These are phyloP conservation scores for Acropora tenuis DNA, from an alignment of 64 coral and sea anemone species.

Conservation along the genomic window DNA sequence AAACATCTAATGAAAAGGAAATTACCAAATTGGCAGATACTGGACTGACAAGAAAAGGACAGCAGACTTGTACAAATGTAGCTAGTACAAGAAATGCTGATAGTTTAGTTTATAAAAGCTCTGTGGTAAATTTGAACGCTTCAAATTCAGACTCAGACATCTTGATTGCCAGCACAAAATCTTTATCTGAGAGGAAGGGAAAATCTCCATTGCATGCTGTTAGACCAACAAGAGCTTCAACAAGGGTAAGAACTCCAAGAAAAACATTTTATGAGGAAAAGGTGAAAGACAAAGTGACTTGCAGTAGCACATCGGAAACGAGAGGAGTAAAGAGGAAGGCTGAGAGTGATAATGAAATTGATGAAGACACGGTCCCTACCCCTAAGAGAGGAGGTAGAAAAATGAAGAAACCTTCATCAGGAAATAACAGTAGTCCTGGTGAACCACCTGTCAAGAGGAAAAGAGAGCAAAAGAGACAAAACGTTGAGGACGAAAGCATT, in stretches of 20 bases:
- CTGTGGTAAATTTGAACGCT: neutral
- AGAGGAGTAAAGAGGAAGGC: neutral
- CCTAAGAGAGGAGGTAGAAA: conserved; percentile 1
- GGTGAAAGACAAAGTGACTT: neutral
- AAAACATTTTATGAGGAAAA: neutral
- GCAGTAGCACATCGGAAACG: neutral
- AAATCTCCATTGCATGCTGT: neutral
- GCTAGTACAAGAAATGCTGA: neutral
- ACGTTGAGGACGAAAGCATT: neutral
- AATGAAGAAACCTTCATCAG: neutral
- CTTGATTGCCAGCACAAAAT: neutral
- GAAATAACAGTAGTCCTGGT: neutral
- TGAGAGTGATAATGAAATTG: neutral
- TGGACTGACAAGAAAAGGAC: conserved; percentile 18
- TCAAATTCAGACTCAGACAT: neutral
- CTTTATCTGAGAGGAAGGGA: neutral
- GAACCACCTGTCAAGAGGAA: neutral
- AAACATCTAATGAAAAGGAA: neutral
- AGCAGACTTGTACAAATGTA: neutral
- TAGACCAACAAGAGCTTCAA: conserved; percentile 10
- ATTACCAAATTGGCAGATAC: neutral
- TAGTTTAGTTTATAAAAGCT: neutral
- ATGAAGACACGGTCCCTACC: neutral
- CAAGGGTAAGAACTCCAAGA: conserved; percentile 10
- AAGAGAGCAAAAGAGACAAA: neutral